Conservation (phyloP, 2,113 vertebrate genomes). For the Ochotona curzoniae region DNA sequence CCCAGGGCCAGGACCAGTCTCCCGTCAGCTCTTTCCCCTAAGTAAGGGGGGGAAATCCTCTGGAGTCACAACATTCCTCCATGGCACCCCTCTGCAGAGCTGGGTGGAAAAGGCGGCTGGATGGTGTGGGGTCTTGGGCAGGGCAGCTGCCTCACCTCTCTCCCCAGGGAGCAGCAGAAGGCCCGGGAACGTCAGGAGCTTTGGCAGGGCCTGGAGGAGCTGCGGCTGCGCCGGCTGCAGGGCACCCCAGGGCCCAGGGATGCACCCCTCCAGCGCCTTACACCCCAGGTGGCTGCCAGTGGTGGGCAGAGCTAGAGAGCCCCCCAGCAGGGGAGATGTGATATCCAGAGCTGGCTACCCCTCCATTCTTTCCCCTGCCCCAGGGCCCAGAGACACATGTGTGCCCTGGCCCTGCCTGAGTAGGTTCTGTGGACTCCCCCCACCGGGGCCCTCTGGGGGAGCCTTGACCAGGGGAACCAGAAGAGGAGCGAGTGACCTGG, state of each 20-base stretch:
- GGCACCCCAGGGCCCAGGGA: conserved; percentile 85
- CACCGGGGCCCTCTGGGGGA: background rate
- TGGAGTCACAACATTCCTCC: background rate
- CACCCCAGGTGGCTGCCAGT: conserved; percentile 71
- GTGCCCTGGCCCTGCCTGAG: conserved; percentile 50
- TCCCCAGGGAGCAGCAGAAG: conserved; percentile 91
- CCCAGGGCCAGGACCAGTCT: background rate
- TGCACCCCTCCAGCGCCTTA: conserved; percentile 81
- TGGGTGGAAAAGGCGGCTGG: background rate
- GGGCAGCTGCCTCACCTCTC: background rate
- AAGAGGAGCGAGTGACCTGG: conserved; percentile 58
- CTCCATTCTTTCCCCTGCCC: conserved; percentile 68
- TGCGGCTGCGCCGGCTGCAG: conserved; percentile 88
- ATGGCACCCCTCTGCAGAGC: background rate
- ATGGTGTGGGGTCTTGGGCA: no score
- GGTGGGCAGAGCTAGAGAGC: conserved; percentile 86
- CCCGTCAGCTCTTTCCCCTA: background rate
- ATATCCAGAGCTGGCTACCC: conserved; percentile 82
- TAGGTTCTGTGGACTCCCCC: conserved; percentile 41
- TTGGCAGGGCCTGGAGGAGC: conserved; percentile 92
- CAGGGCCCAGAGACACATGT: conserved; percentile 58
- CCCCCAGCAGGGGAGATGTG: conserved; percentile 67
- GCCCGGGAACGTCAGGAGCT: conserved; percentile 91
- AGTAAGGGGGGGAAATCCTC: background rate
- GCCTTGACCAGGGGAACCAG: conserved; percentile 26